Percentiles rank a stretch among this genome's conserved stretches.
phyloP scores from a whole-genome alignment of 2,797 vertebrate genomes.

The Phylloscopus collybita region DNA sequence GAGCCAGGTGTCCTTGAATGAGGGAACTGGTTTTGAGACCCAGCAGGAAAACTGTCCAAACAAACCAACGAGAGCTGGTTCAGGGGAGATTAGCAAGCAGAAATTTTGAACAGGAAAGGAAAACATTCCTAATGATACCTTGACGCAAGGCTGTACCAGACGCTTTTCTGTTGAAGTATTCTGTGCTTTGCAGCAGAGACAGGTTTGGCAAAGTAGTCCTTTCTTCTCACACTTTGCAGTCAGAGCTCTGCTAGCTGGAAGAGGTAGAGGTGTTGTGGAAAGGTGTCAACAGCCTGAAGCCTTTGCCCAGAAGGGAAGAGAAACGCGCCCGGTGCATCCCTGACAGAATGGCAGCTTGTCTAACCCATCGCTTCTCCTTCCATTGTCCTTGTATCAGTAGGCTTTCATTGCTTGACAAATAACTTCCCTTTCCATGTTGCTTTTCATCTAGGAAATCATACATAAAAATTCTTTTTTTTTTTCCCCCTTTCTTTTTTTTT shows the following conservation, averaged over 20 bases:
- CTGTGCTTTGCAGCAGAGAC: neutral
- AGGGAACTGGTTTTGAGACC: neutral
- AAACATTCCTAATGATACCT: neutral
- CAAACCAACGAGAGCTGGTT: neutral
- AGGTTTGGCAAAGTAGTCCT: neutral
- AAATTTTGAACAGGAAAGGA: neutral
- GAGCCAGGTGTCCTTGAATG: neutral
- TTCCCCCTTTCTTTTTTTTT: fast-evolving
- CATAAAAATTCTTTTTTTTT: neutral
- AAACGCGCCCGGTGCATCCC: fast-evolving
- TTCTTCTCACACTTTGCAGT: neutral
- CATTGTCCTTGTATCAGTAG: neutral
- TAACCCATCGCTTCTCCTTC: constrained; percentile 16
- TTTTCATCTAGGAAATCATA: constrained; percentile 34
- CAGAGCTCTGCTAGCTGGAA: neutral
- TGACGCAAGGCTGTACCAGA: neutral
- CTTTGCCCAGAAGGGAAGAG: neutral
- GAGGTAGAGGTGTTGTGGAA: neutral
- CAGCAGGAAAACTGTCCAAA: neutral
- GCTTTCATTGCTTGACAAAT: constrained; percentile 36
- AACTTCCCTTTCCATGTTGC: constrained; percentile 7
- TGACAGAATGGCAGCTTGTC: constrained; percentile 15
- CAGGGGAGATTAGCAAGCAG: neutral
- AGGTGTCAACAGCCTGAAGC: neutral
- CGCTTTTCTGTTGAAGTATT: neutral